Evolutionary conservation across 1,140 invertebrate species (phyloP).

Genomic region (Cyclargus thomasi): DNA sequence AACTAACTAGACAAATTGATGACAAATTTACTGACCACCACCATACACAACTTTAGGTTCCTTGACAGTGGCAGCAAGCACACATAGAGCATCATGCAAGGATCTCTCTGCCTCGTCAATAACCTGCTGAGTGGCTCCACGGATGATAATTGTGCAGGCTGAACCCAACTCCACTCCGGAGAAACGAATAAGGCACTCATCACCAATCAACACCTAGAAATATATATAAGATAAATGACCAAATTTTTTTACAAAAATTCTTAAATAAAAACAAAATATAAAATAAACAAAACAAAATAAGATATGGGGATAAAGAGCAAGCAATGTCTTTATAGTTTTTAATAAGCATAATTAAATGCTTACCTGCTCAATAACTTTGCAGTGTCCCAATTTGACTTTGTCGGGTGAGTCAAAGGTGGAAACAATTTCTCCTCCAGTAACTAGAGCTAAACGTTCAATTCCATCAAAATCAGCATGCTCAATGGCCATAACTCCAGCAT

Average conservation of each 20-base stretch:
- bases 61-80: slow-evolving; percentile 95
- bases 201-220: slow-evolving; percentile 93
- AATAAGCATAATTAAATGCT: background rate
- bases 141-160: slow-evolving; percentile 97
- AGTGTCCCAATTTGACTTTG: slow-evolving; percentile 93
- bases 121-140: slow-evolving; percentile 99
- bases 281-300: no score
- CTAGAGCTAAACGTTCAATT: slow-evolving; percentile 96
- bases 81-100: slow-evolving; percentile 98
- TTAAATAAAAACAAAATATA: no score
- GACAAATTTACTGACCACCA: slow-evolving; percentile 80
- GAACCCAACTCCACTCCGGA: slow-evolving; percentile 95
- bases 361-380: slow-evolving; percentile 96
- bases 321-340: no score
- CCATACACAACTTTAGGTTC: slow-evolving; percentile 94
- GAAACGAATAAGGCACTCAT: slow-evolving; percentile 96
- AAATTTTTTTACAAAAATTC: no score
- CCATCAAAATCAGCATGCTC: slow-evolving; percentile 99
- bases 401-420: slow-evolving; percentile 98
- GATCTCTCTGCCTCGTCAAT: slow-evolving; percentile 99
- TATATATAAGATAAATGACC: background rate
- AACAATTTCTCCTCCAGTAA: slow-evolving; percentile 98
- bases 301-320: no score
- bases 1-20: no score
- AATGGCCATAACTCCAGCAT: slow-evolving; percentile 99